Percentiles rank a stretch among this genome's conserved stretches.
Conservation (phyloP, 2,113 vertebrate genomes). For the Apodemus speciosus region DNA sequence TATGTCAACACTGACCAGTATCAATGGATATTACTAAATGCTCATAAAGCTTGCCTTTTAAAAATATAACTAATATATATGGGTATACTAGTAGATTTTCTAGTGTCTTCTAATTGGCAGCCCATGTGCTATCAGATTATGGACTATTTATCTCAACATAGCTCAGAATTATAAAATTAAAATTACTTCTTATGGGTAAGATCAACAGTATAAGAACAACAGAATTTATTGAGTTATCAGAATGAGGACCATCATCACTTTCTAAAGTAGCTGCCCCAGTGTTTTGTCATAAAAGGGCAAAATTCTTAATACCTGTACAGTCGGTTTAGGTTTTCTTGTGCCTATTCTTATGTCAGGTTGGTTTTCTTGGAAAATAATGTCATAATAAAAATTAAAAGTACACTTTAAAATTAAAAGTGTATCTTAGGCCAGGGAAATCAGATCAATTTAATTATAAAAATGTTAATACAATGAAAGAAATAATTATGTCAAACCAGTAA, state of each 20-base stretch:
- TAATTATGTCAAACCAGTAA: not conserved
- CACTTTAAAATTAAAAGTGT: not conserved
- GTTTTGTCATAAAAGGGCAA: not conserved
- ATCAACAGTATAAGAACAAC: not conserved
- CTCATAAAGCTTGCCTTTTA: not conserved
- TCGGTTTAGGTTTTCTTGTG: not conserved
- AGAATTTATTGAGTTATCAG: not conserved
- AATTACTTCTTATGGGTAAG: not conserved
- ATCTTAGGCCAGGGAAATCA: not conserved
- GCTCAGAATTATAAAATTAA: not conserved
- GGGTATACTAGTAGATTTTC: not conserved
- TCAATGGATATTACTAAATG: not conserved
- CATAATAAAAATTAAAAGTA: not conserved
- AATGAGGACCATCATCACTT: not conserved
- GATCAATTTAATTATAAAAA: not conserved
- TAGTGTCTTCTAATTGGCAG: not conserved
- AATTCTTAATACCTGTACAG: not conserved
- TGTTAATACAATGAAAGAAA: not conserved
- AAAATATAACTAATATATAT: not conserved
- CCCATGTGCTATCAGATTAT: too few relatives aligned
- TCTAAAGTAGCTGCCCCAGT: not conserved
- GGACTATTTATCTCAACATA: not conserved
- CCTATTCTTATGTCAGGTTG: not conserved
- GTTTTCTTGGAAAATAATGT: not conserved
- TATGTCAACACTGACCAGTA: not conserved